Conservation (phyloP, 2,888 invertebrate species). For the Epinotia brunnichana region DNA sequence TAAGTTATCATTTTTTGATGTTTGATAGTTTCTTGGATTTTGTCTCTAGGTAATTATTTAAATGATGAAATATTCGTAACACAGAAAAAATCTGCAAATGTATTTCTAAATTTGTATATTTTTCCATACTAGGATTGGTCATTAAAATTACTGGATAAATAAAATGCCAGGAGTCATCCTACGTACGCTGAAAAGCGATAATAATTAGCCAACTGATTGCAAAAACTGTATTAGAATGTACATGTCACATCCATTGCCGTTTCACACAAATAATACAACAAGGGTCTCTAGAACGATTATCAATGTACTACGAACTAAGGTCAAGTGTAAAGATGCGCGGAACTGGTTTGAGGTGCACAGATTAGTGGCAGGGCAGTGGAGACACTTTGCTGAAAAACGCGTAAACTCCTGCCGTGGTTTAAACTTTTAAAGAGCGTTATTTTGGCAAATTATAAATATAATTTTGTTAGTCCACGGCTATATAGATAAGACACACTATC, state of each 20-base stretch:
- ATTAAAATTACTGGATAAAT: too few relatives aligned
- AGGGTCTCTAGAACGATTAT: slow-evolving; percentile 44
- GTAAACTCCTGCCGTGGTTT: background rate
- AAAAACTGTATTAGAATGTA: slow-evolving; percentile 8
- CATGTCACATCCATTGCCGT: slow-evolving; percentile 51
- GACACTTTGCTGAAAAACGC: slow-evolving; percentile 20
- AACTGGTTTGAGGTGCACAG: slow-evolving; percentile 62
- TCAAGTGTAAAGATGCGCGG: slow-evolving; percentile 70
- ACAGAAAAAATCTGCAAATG: too few relatives aligned
- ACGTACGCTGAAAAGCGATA: background rate
- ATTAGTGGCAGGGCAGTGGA: slow-evolving; percentile 6
- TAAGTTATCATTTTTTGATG: too few relatives aligned
- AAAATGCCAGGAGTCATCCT: too few relatives aligned
- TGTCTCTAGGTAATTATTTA: too few relatives aligned
- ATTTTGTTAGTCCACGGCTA: too few relatives aligned
- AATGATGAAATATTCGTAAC: too few relatives aligned
- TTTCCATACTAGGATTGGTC: too few relatives aligned
- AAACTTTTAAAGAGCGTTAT: background rate
- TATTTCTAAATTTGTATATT: too few relatives aligned
- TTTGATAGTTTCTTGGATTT: too few relatives aligned
- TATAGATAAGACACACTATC: too few relatives aligned
- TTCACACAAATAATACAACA: slow-evolving; percentile 37
- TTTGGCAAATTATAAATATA: too few relatives aligned
- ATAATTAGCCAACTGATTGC: background rate
- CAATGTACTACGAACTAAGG: slow-evolving; percentile 64